These are phyloP conservation scores for Condylura cristata DNA, from an alignment of 2,113 vertebrate species.

Conservation along the genomic window DNA sequence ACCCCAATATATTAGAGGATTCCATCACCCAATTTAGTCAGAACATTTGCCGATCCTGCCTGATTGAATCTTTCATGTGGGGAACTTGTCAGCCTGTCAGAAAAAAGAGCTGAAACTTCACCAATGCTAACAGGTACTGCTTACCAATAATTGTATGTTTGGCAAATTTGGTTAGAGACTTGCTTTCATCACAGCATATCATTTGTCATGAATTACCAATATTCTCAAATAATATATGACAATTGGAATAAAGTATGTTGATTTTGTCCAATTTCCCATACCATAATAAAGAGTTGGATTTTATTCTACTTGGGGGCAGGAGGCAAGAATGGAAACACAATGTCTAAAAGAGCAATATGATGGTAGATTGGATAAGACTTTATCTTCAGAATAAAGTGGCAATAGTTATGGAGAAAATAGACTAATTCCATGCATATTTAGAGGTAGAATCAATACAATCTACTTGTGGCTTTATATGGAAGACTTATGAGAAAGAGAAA, in stretches of 20 bases:
- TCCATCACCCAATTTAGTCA: neutral
- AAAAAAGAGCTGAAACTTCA: neutral
- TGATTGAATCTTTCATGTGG: neutral
- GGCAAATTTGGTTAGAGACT: neutral
- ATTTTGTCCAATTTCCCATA: neutral
- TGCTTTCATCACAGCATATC: neutral
- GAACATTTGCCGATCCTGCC: neutral
- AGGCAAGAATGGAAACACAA: neutral
- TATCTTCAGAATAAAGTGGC: neutral
- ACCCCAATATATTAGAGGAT: neutral
- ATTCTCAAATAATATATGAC: slow-evolving; percentile 6
- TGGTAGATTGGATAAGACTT: neutral
- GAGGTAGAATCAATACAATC: neutral
- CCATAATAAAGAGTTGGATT: neutral
- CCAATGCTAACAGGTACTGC: neutral
- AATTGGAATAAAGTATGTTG: neutral
- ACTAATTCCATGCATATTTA: neutral
- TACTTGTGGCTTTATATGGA: neutral
- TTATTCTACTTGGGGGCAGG: neutral
- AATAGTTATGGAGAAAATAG: neutral
- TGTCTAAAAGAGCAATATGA: neutral
- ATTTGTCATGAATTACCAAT: neutral
- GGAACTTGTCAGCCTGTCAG: neutral
- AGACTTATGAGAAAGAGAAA: neutral
- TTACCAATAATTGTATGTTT: neutral